A percentile compares a stretch with the other conserved stretches of the same genome.
phyloP scores from a whole-genome alignment of 2,113 vertebrate species.

The Tragulus kanchil region DNA sequence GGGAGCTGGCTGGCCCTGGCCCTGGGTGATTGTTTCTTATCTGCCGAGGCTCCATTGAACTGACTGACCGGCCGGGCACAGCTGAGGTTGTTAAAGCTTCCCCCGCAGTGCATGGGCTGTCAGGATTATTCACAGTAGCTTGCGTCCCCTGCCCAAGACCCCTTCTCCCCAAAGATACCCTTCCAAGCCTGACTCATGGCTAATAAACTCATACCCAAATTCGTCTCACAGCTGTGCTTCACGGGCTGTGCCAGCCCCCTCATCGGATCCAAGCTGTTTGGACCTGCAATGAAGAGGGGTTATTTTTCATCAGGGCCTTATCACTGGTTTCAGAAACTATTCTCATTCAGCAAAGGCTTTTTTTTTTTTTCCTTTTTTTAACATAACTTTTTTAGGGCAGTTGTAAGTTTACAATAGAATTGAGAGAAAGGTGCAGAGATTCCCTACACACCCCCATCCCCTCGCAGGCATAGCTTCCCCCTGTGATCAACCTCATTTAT shows the following conservation, averaged over 20 bases:
- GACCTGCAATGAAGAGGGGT: conserved; percentile 6
- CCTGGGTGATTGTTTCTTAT: not conserved
- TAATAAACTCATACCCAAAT: conserved; percentile 61
- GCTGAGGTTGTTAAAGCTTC: conserved; percentile 58
- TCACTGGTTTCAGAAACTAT: conserved; percentile 41
- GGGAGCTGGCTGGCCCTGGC: not conserved
- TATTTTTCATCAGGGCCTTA: conserved; percentile 43
- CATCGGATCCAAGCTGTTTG: conserved; percentile 20
- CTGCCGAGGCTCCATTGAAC: not conserved
- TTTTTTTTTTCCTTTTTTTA: not conserved
- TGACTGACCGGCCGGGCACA: not conserved
- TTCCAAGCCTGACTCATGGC: conserved; percentile 48
- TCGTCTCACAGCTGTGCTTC: conserved; percentile 67
- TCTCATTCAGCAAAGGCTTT: conserved; percentile 13
- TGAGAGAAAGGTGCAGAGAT: too few relatives aligned
- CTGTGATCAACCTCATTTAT: too few relatives aligned
- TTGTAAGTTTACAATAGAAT: too few relatives aligned
- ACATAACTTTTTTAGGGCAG: too few relatives aligned
- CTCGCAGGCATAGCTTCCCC: too few relatives aligned
- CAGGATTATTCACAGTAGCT: conserved; percentile 43
- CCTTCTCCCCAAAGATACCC: conserved; percentile 57
- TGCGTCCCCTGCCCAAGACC: conserved; percentile 17
- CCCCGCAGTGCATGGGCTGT: not conserved
- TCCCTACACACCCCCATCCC: too few relatives aligned
- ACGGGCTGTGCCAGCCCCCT: conserved; percentile 4